phyloP scores from a whole-genome alignment of 2,113 vertebrate genomes.

The Synchiropus splendidus region DNA sequence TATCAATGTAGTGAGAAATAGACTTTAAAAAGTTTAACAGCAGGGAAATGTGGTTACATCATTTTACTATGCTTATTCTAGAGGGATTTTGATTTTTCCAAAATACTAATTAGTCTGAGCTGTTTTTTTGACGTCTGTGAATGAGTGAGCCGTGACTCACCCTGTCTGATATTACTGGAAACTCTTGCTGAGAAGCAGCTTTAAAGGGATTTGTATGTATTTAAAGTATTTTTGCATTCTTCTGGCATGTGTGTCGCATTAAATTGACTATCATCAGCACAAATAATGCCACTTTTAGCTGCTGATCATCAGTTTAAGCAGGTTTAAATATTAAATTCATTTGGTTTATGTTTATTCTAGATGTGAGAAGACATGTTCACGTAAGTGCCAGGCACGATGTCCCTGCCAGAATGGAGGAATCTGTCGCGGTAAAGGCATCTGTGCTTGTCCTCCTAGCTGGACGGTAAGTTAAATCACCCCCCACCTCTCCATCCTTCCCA shows the following conservation, averaged over 20 bases:
- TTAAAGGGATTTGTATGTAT: too few relatives aligned
- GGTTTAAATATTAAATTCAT: too few relatives aligned
- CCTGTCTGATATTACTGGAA: constrained; percentile 22
- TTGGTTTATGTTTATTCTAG: constrained; percentile 43
- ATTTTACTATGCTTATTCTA: too few relatives aligned
- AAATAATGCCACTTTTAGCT: constrained; percentile 3
- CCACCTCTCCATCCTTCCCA: not conserved
- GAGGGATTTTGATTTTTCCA: not conserved
- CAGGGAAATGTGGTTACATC: too few relatives aligned
- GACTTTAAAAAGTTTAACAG: too few relatives aligned
- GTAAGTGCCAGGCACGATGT: constrained; percentile 34
- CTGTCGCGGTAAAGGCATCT: constrained; percentile 81
- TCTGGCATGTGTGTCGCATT: too few relatives aligned
- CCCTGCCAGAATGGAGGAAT: constrained; percentile 67
- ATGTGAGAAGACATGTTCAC: constrained; percentile 68
- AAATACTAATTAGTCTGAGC: constrained; percentile 10
- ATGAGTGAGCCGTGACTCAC: constrained; percentile 25
- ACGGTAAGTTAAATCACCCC: constrained; percentile 62
- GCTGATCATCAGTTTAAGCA: too few relatives aligned
- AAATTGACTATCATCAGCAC: constrained; percentile 3
- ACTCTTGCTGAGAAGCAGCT: constrained; percentile 2
- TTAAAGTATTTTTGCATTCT: too few relatives aligned
- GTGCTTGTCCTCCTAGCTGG: constrained; percentile 82
- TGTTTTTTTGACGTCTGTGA: constrained; percentile 33
- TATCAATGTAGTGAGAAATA: too few relatives aligned